Evolutionary conservation across 2,113 vertebrate genomes (phyloP).

Genomic region (Channa maculata): DNA sequence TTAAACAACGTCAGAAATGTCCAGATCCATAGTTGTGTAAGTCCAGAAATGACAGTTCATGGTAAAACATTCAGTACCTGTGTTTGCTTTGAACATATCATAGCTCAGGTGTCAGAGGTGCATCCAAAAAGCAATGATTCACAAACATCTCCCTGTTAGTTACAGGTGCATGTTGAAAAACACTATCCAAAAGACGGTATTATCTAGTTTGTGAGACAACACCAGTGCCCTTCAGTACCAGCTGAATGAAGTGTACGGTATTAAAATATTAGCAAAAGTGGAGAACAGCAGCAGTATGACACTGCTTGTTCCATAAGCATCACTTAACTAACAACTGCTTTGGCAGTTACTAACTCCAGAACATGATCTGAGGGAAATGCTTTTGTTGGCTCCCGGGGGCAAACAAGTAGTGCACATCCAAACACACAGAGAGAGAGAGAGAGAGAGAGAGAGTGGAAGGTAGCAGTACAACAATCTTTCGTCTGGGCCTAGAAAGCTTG

Average conservation of each 20-base stretch:
- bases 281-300: background rate
- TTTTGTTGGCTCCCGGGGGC: conserved; percentile 16
- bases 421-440: background rate
- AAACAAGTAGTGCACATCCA: conserved; percentile 16
- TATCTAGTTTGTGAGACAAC: conserved; percentile 8
- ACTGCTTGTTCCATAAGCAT: conserved; percentile 10
- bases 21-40: no score
- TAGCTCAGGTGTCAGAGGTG: background rate
- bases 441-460: conserved; percentile 1
- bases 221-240: background rate
- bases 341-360: conserved; percentile 49
- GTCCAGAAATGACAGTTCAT: no score
- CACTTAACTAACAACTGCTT: conserved; percentile 57
- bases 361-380: conserved; percentile 55
- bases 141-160: background rate
- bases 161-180: background rate
- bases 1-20: no score
- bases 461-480: background rate
- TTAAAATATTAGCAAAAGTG: conserved; percentile 37
- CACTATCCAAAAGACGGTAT: background rate
- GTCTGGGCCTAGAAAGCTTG: background rate
- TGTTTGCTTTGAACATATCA: background rate
- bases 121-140: background rate
- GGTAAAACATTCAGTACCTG: background rate
- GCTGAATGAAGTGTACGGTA: background rate